A percentile compares a stretch with the other conserved stretches of the same genome.
These are phyloP conservation scores for Epicauta chinensis DNA, from an alignment of 1,140 invertebrate species.

Conservation along the genomic window DNA sequence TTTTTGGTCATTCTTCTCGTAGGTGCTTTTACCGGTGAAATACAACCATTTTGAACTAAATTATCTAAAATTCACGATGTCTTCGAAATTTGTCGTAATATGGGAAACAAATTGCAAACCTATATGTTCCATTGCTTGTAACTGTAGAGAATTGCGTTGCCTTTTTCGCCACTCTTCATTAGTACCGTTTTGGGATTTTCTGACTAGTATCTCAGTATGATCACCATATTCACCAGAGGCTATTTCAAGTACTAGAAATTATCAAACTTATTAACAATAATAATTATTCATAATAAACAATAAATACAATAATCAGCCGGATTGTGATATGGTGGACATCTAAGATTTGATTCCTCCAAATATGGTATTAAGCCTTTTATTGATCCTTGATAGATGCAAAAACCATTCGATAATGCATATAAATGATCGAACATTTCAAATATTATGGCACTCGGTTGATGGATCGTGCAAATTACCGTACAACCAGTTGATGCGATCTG, in stretches of 20 bases:
- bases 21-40: conserved; percentile 47
- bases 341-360: conserved; percentile 60
- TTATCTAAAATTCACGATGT: conserved; percentile 31
- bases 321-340: conserved; percentile 84
- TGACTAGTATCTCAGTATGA: conserved; percentile 50
- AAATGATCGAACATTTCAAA: conserved; percentile 88
- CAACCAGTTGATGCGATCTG: conserved; percentile 64
- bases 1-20: conserved; percentile 2
- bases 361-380: conserved; percentile 69
- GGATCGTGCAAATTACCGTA: conserved; percentile 76
- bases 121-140: conserved; percentile 37
- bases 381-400: conserved; percentile 78
- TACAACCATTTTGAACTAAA: conserved; percentile 40
- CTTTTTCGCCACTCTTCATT: conserved; percentile 51
- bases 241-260: conserved; percentile 72
- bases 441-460: conserved; percentile 82
- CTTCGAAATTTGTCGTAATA: neutral
- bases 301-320: conserved; percentile 74
- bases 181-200: conserved; percentile 64
- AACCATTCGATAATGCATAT: conserved; percentile 73
- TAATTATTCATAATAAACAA: neutral
- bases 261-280: conserved; percentile 1
- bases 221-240: conserved; percentile 72
- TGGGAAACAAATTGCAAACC: conserved; percentile 20
- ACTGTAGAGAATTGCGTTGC: conserved; percentile 29